Base-by-base conservation (phyloP, 1,140 invertebrate species). In the Pachypeltis micranthus region DNA sequence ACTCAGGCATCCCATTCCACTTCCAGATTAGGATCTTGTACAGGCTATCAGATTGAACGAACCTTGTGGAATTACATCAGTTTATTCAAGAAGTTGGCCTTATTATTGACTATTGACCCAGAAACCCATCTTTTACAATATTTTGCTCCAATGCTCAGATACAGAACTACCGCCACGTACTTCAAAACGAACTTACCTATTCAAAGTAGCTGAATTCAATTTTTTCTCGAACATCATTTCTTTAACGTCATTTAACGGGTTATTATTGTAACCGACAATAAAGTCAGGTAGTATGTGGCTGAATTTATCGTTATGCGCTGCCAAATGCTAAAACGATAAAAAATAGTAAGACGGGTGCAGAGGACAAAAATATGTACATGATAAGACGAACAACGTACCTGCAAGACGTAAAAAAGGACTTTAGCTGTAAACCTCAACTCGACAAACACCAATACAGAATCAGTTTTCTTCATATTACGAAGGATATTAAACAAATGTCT, bases 391-490 rank as follows among this genome's bases (percentile, higher is more conserved):
- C 72, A 72, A 59, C 75, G 72, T 72, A 84, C 82, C 68, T 85
- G 80, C 0, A 96, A 71, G 26, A 93, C 74, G 67, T 86, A 82
- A 69, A 83, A 86, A 1, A 96, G 71, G 10, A 88, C 76, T 75
- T 90, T 86, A 0, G 89, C 86, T 0, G 85, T 87, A 62, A 85
- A 84, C 61, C 89, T 78, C 65, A 86, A 78, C 71, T 88, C 76
- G 0, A 91, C 88, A 77, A 96, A 95, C 34, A 96, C 80, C 23
- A 96, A 80, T 0, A 81, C 85, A 67, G 44, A 19, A 27, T 51
- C 27, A 28, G 21, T 34, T 21, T 61, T 23, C 58, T 60, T 28
- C 25, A 62, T 51, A 16, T 75, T 67, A 66, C 77, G 76, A 2
- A 88, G 68, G 29, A 83, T 71, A 1, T 74, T 67, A 10, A 88